Base-by-base conservation (phyloP, 2,113 vertebrate species). In the Setophaga coronata region DNA sequence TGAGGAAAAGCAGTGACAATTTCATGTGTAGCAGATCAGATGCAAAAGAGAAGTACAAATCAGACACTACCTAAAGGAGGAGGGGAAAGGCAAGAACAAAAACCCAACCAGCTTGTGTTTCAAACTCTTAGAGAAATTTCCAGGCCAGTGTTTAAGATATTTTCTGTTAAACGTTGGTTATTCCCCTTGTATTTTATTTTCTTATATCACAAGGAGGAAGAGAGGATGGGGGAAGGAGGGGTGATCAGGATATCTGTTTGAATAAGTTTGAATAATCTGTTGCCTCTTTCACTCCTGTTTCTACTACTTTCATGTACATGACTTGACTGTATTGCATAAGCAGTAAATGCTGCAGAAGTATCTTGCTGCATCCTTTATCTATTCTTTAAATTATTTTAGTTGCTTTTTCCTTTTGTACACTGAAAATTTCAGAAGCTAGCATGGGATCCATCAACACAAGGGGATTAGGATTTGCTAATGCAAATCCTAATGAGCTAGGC, bases 21-120 rank as follows among this genome's bases (percentile, higher is more conserved):
- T 74, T 69, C 76, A 45, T 65, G 14, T 4, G 1, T 5, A 60
- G 43, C 20, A 85, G 66, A 53, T 45, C 40, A 43, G 24, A 47
- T 31, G 47, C 4, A 65, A 62, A 71, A 29, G 5, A 53, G 12
- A 48, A 51, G 3, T 43, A 33, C 11, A 89, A 82, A 66, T 74
- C 31, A 64, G 17, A 51, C 12, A n/a, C 2, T 10, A 29, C 1
- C 5, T n/a, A 42, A 80, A 33, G 3, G 28, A 16, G 4, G 1
- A 12, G 20, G 6, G 8, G 5, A 47, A 18, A 51, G 5, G 8
- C 10, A 82, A 28, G 11, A 5, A 14, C 5, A 66, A 53, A 56
- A 34, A 2, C 8, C 14, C 16, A 45, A 42, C 3, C 13, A 72
- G 1, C 1, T 60, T 54, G 2, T 18, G 9, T 61, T 89, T 57